Conservation (phyloP, 2,113 vertebrate genomes). For the Oriolus oriolus region DNA sequence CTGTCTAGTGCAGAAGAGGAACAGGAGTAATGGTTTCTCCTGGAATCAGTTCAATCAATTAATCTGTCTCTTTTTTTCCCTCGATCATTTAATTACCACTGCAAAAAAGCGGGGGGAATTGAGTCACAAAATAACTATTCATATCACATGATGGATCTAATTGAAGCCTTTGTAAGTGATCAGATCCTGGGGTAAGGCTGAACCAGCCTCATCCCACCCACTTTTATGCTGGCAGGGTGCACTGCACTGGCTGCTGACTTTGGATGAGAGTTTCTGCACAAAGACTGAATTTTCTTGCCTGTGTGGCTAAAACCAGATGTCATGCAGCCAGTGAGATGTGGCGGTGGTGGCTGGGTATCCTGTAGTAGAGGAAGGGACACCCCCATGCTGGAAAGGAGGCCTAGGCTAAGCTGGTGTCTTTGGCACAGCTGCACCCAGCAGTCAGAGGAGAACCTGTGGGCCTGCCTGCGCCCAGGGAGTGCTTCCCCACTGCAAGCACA, state of each 20-base stretch:
- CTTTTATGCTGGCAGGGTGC: background rate
- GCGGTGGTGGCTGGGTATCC: rapidly evolving
- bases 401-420: background rate
- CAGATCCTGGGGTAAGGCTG: background rate
- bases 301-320: rapidly evolving
- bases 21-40: slow-evolving; percentile 1
- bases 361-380: rapidly evolving
- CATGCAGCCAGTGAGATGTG: rapidly evolving
- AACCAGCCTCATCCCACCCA: background rate
- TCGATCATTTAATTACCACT: slow-evolving; percentile 47
- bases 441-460: background rate
- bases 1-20: background rate
- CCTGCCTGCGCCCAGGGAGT: too few relatives aligned
- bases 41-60: slow-evolving; percentile 63
- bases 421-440: rapidly evolving
- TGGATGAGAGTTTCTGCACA: background rate
- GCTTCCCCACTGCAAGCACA: background rate
- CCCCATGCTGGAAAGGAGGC: rapidly evolving
- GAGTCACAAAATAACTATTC: slow-evolving; percentile 53
- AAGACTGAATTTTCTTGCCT: background rate
- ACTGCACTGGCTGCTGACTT: background rate
- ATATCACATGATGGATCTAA: slow-evolving; percentile 47
- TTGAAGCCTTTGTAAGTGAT: slow-evolving; percentile 12
- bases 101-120: slow-evolving; percentile 46
- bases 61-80: slow-evolving; percentile 1